A percentile compares a stretch with the other conserved stretches of the same genome.
Conservation (phyloP, 2,888 invertebrate species). For the Eupithecia dodoneata region DNA sequence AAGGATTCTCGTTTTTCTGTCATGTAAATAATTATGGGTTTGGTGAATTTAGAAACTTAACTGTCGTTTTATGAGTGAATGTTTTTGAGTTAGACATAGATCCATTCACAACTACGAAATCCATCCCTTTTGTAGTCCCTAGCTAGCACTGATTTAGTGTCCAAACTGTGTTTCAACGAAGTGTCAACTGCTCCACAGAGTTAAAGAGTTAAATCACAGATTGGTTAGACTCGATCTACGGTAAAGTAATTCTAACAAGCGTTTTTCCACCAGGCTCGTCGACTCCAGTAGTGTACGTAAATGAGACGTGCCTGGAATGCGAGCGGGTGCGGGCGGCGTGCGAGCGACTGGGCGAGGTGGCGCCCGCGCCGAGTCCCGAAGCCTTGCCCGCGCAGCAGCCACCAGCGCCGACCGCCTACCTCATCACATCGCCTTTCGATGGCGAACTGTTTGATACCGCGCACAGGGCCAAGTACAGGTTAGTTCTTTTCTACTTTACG, state of each 20-base stretch:
- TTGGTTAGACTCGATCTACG: neutral
- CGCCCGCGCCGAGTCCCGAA: slow-evolving; percentile 71
- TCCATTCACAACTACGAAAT: neutral
- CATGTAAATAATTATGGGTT: slow-evolving; percentile 1
- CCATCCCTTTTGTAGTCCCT: neutral
- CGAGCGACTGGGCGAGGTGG: slow-evolving; percentile 77
- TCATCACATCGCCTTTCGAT: slow-evolving; percentile 89
- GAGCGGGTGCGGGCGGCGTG: slow-evolving; percentile 79
- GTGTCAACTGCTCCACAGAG: neutral
- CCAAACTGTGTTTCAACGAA: neutral
- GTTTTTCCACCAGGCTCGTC: slow-evolving; percentile 67
- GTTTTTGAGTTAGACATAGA: neutral
- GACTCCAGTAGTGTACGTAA: slow-evolving; percentile 76
- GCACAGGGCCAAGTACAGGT: slow-evolving; percentile 83
- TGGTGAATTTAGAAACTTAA: neutral
- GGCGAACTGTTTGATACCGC: slow-evolving; percentile 88
- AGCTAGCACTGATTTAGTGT: neutral
- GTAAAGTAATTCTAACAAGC: neutral
- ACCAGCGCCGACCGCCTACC: slow-evolving; percentile 71
- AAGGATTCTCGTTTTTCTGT: neutral
- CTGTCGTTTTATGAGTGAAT: slow-evolving; percentile 1
- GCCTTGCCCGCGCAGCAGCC: slow-evolving; percentile 70
- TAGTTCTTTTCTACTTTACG: neutral
- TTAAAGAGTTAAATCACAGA: neutral
- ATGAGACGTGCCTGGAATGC: slow-evolving; percentile 78